Base-by-base conservation (phyloP, 2,888 invertebrate species). In the Alsophila aescularia region DNA sequence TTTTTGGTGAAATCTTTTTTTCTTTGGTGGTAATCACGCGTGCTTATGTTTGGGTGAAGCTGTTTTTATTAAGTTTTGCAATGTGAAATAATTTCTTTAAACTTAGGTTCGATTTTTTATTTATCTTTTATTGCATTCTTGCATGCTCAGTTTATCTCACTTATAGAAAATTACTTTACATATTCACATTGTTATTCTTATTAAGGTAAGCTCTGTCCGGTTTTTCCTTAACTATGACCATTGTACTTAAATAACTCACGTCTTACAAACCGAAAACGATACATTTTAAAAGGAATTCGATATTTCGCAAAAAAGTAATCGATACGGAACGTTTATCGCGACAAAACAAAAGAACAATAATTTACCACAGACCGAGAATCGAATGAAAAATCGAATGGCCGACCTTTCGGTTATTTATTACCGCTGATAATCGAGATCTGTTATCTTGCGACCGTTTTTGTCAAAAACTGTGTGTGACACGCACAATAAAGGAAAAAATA, bases 281-380 rank as follows among this genome's bases (percentile, higher is more conserved):
- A 55, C 36, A 44, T 36, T 43, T 54, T 15, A 43, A 45, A 55
- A 45, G 45, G 13, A 61, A 66, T 43, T 58, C 58, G 61, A 66
- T 58, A 50, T 47, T 54, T 59, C 48, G 59, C 60, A 51, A 61
- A 61, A 62, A 63, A 56, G 55, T 60, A 60, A 53, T 57, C 50
- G 58, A 50, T 45, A 51, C 55, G 40, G 12, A 43, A 36, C 57
- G 52, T 61, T 61, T 63, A 66, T 63, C 60, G 63, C 60, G 55
- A 63, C 58, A 56, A 61, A 61, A 66, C 66, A 63, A 63, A 63
- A 66, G 63, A 51, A 44, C 65, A 60, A 56, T 63, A 61, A 63
- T 62, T 56, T 56, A 56, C 55, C 50, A 45, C 55, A 51, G 35
- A 39, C 49, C 45, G 56, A 53, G 55, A 67, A 60, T 58, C 61